These are phyloP conservation scores for Xerus inauris DNA, from an alignment of 2,113 vertebrate species.

Conservation along the genomic window DNA sequence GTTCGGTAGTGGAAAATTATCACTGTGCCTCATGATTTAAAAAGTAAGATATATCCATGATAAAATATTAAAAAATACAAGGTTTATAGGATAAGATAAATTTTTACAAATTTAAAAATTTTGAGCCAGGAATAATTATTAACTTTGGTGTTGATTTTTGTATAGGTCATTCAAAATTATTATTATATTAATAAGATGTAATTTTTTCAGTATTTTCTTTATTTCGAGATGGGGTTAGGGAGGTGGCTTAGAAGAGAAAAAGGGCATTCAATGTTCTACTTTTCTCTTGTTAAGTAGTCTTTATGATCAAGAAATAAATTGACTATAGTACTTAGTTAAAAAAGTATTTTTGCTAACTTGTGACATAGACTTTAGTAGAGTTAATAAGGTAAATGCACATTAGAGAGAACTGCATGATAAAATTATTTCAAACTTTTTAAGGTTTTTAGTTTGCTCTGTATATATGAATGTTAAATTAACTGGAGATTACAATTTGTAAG, in stretches of 20 bases:
- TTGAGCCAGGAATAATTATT: not conserved
- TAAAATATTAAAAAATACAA: not conserved
- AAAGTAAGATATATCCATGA: not conserved
- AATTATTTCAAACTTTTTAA: not conserved
- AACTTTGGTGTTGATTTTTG: not conserved
- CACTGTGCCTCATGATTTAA: not conserved
- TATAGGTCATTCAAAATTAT: slow-evolving; percentile 6
- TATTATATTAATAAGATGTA: not conserved
- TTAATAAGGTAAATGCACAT: not conserved
- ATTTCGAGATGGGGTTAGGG: not conserved
- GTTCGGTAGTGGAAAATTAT: not conserved
- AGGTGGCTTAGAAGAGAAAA: not conserved
- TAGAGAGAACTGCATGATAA: not conserved
- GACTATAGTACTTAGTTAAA: not conserved
- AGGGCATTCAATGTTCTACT: not conserved
- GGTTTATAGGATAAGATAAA: not conserved
- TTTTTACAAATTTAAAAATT: not conserved
- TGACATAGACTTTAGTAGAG: not conserved
- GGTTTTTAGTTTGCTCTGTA: not conserved
- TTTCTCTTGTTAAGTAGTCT: not conserved
- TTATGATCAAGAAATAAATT: not conserved
- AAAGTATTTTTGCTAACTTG: not conserved
- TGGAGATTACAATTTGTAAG: not conserved
- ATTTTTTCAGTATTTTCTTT: not conserved
- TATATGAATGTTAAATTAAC: not conserved